Evolutionary conservation across 2,113 vertebrate species (phyloP), one percentile per base, ranked within the genome.

Genomic region (Natator depressus): DNA sequence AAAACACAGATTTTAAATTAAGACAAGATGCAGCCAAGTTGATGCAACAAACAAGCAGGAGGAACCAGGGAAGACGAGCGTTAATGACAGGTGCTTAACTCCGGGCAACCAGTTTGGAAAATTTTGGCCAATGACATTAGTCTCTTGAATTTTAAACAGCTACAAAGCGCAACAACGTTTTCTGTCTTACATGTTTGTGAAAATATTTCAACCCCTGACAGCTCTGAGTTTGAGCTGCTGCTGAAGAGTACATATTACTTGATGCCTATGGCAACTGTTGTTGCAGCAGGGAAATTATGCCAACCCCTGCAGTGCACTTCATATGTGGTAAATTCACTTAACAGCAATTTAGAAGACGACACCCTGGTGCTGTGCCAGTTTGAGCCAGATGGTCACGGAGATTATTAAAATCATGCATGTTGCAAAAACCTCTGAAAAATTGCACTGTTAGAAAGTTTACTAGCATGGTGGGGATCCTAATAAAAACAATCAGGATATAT

Each of bases 331-430:
- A 97, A 89, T 95, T 94, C 91, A 87, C 95, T 95, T 79, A n/a
- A 80, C 80, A 62, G 65, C 46, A 90, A 54, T 89, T 95, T 78
- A 87, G 50, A 80, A 89, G 79, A 78, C 75, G 88, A 94, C 78
- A 11, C 5, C 17, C 94, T 95, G 93, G 69, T 87, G 51, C 5
- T 19, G 9, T 76, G 88, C 87, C 97, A 96, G 49, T 5, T 47
- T 84, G 87, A 95, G 81, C 92, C 98, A 98, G 95, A 96, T 94
- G 96, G 96, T 53, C 91, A 85, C 62, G 84, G 85, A 84, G 93
- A 84, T 97, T 96, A 94, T 94, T 96, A 90, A 97, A 97, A 91
- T 81, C 14, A 75, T 8, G 31, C 2, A 0, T 89, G 76, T 95
- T 93, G 87, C 85, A 96, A 94, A 93, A 95, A 93, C 2, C 29